Base-by-base conservation (phyloP, 2,113 vertebrate genomes). In the Saccopteryx leptura region DNA sequence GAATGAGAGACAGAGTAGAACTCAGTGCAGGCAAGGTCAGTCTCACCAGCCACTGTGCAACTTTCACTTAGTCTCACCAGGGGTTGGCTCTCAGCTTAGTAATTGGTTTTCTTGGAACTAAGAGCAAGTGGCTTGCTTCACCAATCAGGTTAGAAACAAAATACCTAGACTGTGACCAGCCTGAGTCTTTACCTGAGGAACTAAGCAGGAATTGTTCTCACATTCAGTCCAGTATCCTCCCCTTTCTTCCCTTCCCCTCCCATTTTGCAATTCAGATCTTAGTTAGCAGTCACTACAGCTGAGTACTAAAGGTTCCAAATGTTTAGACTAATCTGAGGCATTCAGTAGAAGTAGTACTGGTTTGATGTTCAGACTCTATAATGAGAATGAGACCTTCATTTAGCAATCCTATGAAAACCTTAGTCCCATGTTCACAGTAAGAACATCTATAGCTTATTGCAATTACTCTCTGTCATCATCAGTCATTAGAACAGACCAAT, bases 31-130 rank as follows among this genome's bases (percentile, higher is more conserved):
- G 28, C 13, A 66, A 39, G 28, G 28, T 85, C 60, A 65, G 18
- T 68, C 15, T 81, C 19, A 28, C 19, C 1, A 17, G 14, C 13
- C 52, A 56, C 68, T 28, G 1, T 7, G 31, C 52, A 85, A 33
- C 81, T n/a, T 74, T 33, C n/a, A 48, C 60, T 11, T 58, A 9
- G 50, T 68, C 28, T 86, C 88, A 72, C 19, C 39, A 13, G 39
- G 14, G 28, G 33, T 31, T 88, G 71, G 11, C 65, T 93, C 80
- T 87, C 68, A 33, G 26, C 39, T 84, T 85, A 72, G 46, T 33
- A 61, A 66, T 74, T 72, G 66, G 28, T 92, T 85, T 93, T 90
- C 76, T 93, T 61, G 68, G 84, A 94, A 95, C 61, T 68, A 86
- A 75, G 46, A 78, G 50, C 33, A 54, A 39, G 33, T 88, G 84